Conservation (phyloP, 2,797 vertebrate genomes). For the Cygnus olor region DNA sequence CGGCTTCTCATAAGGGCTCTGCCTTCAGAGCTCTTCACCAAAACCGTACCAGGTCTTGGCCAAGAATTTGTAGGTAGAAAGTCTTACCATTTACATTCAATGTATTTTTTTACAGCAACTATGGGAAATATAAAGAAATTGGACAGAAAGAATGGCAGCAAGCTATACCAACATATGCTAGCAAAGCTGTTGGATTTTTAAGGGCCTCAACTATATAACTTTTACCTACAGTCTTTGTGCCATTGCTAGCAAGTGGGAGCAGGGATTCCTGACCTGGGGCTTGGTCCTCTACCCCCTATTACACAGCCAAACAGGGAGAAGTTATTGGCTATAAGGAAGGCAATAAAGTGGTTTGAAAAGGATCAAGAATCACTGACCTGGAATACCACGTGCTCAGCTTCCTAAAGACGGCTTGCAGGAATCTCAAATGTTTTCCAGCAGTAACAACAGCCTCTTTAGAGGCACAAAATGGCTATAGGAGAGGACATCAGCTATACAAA, state of each 20-base stretch:
- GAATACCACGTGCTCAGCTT: not conserved
- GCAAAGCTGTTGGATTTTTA: not conserved
- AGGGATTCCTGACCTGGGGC: not conserved
- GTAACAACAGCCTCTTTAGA: not conserved
- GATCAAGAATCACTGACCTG: not conserved
- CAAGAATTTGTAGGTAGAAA: not conserved
- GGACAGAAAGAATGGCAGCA: not conserved
- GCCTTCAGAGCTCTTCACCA: not conserved
- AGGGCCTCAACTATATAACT: not conserved
- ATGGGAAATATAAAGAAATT: not conserved
- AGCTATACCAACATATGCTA: not conserved
- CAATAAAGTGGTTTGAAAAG: not conserved
- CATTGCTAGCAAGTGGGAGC: not conserved
- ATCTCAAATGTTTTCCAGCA: slow-evolving; percentile 5
- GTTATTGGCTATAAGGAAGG: not conserved
- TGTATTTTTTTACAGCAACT: not conserved
- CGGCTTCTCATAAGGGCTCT: not conserved
- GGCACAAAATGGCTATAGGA: not conserved
- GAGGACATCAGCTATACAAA: not conserved
- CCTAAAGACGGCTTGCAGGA: not conserved
- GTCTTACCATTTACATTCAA: not conserved
- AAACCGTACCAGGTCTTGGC: not conserved
- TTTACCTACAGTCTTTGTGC: not conserved
- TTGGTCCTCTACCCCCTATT: not conserved
- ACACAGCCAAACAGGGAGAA: not conserved